Base-by-base conservation (phyloP, 2,888 invertebrate genomes). In the Anodontia alba region DNA sequence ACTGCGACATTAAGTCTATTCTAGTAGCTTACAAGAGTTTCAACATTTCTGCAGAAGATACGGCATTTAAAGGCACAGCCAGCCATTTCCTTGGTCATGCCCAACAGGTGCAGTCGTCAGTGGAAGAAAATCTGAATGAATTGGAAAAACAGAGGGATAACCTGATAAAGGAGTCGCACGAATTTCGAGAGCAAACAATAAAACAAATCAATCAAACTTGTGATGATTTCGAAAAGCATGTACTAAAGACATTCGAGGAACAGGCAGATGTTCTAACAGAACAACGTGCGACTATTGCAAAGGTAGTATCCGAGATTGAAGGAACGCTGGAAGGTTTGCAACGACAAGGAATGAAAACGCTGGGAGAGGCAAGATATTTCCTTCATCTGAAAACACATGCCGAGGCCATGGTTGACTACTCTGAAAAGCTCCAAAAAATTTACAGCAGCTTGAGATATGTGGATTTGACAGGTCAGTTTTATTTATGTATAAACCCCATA, bases 1-100 rank as follows among this genome's bases (percentile, higher is more conserved):
- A 33, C 31, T 62, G 62, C 33, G 62, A 62, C 15, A 33, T 62
- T 1, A 62, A 62, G 33, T 62, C 62, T 17, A 62, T 62, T 20
- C 20, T 62, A 2, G 29, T 62, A 17, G 62, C 62, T 1, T 62
- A 29, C 33, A 62, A 62, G 33, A 62, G 62, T 17, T 62, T 62
- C 20, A 62, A 62, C 20, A 62, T 62, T 8, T 31, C 62, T 3
- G 62, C 62, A 33, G 62, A 62, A 20, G 62, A 33, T 33, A 31
- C 31, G n/a, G 31, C 62, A 33, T 62, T 62, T 29, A 62, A 62
- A 33, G 62, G 62, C 1, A 62, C 62, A 10, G 62, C 62, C 31
- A 62, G 33, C 33, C 31, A 62, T 33, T 62, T 33, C 20, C 33
- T 62, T 10, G 62, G 33, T 17, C 62, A 62, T 20, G 62, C 62